A percentile compares a stretch with the other conserved stretches of the same genome.
These are phyloP conservation scores for Rhynchonycteris naso DNA, from an alignment of 2,797 vertebrate genomes.

Conservation along the genomic window DNA sequence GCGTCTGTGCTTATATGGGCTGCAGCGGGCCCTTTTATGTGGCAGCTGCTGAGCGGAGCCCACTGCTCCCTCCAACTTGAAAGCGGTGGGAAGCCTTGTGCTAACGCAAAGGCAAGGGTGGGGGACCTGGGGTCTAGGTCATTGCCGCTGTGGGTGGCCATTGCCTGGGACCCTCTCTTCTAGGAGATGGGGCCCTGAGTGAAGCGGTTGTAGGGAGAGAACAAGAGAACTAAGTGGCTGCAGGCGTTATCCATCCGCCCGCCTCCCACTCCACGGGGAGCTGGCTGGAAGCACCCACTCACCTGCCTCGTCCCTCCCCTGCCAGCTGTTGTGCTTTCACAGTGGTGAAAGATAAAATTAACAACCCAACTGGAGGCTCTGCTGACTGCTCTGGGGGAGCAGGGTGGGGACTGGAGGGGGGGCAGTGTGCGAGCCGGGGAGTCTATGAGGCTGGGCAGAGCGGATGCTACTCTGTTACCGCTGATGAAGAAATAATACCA, in stretches of 20 bases:
- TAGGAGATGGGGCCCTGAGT: not conserved
- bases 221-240: not conserved
- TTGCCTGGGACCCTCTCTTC: not conserved
- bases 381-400: conserved; percentile 34
- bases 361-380: conserved; percentile 27
- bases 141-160: accelerated
- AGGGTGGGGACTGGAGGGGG: accelerated
- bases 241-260: accelerated
- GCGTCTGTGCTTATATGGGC: not conserved
- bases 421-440: not conserved
- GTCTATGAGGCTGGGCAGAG: not conserved
- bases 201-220: not conserved
- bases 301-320: conserved; percentile 28
- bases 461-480: accelerated
- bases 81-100: accelerated
- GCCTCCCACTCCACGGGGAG: not conserved
- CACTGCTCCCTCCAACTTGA: not conserved
- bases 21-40: not conserved
- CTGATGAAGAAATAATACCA: not conserved
- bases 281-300: not conserved
- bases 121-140: not conserved
- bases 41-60: not conserved
- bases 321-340: conserved; percentile 25
- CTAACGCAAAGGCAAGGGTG: accelerated
- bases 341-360: conserved; percentile 59